Evolutionary conservation across 2,888 invertebrate genomes (phyloP), one percentile per base, ranked within the genome.

Genomic region (Tachina lurida): DNA sequence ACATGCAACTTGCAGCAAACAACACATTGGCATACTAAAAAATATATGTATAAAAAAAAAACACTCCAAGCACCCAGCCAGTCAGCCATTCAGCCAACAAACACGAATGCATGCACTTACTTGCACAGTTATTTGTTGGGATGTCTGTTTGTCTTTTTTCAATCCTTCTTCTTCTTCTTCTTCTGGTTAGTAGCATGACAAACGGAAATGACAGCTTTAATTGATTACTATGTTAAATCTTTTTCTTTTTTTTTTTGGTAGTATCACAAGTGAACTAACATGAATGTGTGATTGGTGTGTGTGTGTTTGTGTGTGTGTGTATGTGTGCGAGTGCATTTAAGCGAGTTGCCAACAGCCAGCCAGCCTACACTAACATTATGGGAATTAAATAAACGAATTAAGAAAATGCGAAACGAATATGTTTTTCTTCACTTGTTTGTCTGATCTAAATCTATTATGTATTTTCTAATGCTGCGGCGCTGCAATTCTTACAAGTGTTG

Each of bases 151-250:
- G 31, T 31, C 31, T 31, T 31, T 31, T 31, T 31, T 31, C 4
- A 2, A 22, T 22, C 22, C 10, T 12, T 17, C 10, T 17, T 2
- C 19, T 8, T 10, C 17, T 54, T n/a, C 63, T 71, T 68, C 19
- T 77, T 77, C 67, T 77, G 77, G 49, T 62, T 79, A 60, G 75
- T 80, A 70, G 84, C 58, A 79, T 84, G 79, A 76, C 79, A 84
- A 80, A 80, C 84, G 84, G 79, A 84, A 76, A 84, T 84, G 79
- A 84, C 84, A 84, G 84, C 76, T 84, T 70, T 75, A 84, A 84
- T 80, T 84, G 84, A 84, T 84, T 84, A 84, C 71, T 65, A 47
- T 43, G 65, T 7, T 1, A 31, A 31, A 31, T 31, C 31, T 31
- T 31, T 31, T 31, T 13, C 39, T 63, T 19, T 62, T 15, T 7